These are phyloP conservation scores for Agapornis canus DNA, from an alignment of 2,797 vertebrate species.

Conservation along the genomic window DNA sequence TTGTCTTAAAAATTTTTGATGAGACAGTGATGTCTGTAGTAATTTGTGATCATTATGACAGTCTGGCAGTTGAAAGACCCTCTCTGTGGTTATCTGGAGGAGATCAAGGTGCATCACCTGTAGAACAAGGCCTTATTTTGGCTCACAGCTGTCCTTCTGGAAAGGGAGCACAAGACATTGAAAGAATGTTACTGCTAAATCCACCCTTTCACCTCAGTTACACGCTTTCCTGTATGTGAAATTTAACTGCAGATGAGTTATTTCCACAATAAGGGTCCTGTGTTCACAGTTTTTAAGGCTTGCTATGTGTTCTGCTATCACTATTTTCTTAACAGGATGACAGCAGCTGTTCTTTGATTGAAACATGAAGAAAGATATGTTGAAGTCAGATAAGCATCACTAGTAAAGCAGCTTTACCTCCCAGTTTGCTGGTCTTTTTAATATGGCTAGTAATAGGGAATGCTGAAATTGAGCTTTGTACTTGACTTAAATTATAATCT, in stretches of 20 bases:
- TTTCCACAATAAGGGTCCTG: constrained; percentile 38
- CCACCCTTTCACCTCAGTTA: neutral
- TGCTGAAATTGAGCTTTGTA: constrained; percentile 72
- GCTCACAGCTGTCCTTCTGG: neutral
- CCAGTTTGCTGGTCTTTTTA: constrained; percentile 71
- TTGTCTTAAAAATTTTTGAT: neutral
- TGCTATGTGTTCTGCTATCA: neutral
- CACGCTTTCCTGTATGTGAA: neutral
- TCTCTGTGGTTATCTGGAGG: neutral
- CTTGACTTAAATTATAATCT: constrained; percentile 71
- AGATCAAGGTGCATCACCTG: neutral
- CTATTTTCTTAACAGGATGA: constrained; percentile 29
- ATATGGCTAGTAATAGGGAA: constrained; percentile 65
- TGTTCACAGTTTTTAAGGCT: constrained; percentile 25
- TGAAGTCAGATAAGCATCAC: constrained; percentile 74
- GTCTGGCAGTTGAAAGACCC: neutral
- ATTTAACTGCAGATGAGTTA: constrained; percentile 20
- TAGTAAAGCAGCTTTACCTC: constrained; percentile 72
- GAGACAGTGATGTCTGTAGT: neutral
- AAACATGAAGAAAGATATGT: constrained; percentile 78
- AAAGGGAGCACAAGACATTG: neutral
- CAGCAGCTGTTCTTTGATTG: constrained; percentile 75
- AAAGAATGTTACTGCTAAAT: neutral
- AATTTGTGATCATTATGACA: neutral
- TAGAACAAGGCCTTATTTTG: neutral